Conservation (phyloP, 2,888 invertebrate genomes). For the Cephus pulcher region DNA sequence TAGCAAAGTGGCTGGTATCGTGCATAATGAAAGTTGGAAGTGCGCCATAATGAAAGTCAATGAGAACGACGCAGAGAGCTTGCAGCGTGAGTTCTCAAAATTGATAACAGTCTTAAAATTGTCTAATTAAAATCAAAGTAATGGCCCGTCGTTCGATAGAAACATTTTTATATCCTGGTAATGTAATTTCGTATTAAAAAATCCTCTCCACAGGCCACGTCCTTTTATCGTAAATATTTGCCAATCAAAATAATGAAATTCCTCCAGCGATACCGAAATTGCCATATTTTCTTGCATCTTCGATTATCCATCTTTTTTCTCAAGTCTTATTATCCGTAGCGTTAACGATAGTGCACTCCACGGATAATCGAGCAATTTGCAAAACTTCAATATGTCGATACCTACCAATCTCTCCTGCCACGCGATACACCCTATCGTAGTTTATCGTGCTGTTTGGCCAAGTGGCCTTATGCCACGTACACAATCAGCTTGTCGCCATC, state of each 20-base stretch:
- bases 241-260: no score
- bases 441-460: not conserved
- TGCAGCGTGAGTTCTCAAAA: conserved; percentile 42
- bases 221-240: no score
- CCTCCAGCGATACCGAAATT: no score
- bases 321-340: not conserved
- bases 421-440: not conserved
- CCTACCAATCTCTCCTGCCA: not conserved
- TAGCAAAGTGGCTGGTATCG: not conserved
- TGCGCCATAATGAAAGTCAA: conserved; percentile 47
- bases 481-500: not conserved
- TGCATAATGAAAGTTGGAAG: not conserved
- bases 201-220: no score
- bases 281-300: no score
- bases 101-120: not conserved
- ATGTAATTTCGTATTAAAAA: no score
- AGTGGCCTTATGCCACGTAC: not conserved
- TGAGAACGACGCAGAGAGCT: conserved; percentile 35
- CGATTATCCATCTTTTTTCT: not conserved
- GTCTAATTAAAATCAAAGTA: not conserved
- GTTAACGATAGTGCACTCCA: not conserved
- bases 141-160: no score
- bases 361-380: not conserved
- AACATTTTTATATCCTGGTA: no score
- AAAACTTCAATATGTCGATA: not conserved